These are phyloP conservation scores for Shinisaurus crocodilurus DNA, from an alignment of 2,113 vertebrate species.

Conservation along the genomic window DNA sequence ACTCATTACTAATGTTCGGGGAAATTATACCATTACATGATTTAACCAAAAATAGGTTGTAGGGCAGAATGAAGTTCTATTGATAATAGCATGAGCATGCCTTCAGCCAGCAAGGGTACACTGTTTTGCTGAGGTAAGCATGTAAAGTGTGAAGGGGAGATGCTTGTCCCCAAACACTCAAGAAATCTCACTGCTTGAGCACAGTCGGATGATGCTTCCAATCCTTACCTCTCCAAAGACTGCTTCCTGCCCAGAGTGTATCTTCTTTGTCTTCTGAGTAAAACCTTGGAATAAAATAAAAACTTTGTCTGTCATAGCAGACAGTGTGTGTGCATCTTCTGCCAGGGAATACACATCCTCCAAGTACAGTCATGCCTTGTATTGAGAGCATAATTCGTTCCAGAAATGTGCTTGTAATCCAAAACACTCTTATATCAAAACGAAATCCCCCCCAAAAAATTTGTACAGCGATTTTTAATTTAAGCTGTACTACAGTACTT, in stretches of 20 bases:
- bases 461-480: no score
- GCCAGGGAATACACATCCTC: neutral
- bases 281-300: slow-evolving; percentile 76
- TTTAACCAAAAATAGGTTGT: neutral
- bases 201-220: neutral
- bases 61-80: neutral
- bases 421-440: no score
- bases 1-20: neutral
- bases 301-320: neutral
- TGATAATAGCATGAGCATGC: neutral
- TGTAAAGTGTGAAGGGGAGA: neutral
- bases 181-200: neutral
- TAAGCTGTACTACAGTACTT: no score
- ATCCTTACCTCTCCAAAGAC: slow-evolving; percentile 88
- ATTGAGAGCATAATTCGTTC: no score
- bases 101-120: no score
- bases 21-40: neutral
- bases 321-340: neutral
- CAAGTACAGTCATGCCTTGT: no score
- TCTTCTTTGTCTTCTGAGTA: slow-evolving; percentile 87
- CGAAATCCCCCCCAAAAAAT: no score
- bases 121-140: neutral
- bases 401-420: no score
- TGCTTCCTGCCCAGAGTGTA: slow-evolving; percentile 82
- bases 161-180: neutral